Evolutionary conservation across 2,113 vertebrate genomes (phyloP).

Genomic region (Pycnonotus jocosus): DNA sequence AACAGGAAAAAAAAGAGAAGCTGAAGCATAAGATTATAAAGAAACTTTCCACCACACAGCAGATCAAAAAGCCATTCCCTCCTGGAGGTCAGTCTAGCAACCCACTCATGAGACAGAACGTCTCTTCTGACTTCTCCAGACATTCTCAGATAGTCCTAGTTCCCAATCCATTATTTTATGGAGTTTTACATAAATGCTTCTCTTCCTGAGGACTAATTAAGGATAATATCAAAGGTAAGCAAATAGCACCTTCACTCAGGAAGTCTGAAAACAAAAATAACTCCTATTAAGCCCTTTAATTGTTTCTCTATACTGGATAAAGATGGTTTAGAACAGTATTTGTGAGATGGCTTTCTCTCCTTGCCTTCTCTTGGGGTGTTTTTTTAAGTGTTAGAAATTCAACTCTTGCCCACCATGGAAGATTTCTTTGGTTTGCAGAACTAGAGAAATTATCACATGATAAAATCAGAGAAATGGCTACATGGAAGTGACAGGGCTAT

Average conservation of each 20-base stretch:
- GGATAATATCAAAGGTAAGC: not conserved
- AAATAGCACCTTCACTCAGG: not conserved
- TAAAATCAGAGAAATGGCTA: not conserved
- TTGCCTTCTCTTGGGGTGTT: fast-evolving
- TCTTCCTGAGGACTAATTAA: not conserved
- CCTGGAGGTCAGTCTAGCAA: not conserved
- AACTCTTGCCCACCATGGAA: not conserved
- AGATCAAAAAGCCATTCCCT: not conserved
- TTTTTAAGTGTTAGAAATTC: not conserved
- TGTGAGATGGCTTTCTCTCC: not conserved
- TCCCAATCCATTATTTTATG: not conserved
- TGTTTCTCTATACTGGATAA: not conserved
- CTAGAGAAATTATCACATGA: not conserved
- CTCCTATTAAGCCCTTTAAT: not conserved
- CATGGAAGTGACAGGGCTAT: not conserved
- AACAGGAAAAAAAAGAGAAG: not conserved
- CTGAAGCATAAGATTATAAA: not conserved
- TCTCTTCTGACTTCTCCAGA: not conserved
- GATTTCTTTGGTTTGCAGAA: not conserved
- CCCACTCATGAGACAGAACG: not conserved
- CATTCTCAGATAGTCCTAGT: not conserved
- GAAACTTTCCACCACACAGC: not conserved
- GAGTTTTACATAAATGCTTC: not conserved
- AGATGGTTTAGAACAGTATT: not conserved
- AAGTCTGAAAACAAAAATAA: not conserved